Evolutionary conservation across 1,140 invertebrate genomes (phyloP).

Genomic region (Tachypleus tridentatus): DNA sequence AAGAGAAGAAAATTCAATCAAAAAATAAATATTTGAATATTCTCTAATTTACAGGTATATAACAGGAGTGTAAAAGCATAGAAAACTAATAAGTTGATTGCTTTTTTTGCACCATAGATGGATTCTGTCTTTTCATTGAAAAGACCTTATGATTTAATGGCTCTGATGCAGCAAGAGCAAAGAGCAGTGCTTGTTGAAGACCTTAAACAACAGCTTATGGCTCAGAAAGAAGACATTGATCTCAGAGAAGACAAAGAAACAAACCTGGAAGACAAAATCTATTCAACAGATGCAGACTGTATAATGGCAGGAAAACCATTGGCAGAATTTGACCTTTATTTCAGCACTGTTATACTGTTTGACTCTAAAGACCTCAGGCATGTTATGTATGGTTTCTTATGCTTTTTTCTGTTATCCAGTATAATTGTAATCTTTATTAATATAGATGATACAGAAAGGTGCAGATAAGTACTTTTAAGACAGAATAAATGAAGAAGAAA

Average conservation of each 20-base stretch:
- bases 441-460: no score
- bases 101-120: slow-evolving; percentile 30
- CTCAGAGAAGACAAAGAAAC: slow-evolving; percentile 31
- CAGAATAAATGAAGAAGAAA: no score
- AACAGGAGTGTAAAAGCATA: neutral
- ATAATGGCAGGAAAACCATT: slow-evolving; percentile 46
- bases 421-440: no score
- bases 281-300: slow-evolving; percentile 53
- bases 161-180: slow-evolving; percentile 67
- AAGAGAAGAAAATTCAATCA: neutral
- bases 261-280: slow-evolving; percentile 49
- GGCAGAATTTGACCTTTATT: slow-evolving; percentile 54
- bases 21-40: neutral
- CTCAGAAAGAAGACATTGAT: slow-evolving; percentile 51
- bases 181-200: slow-evolving; percentile 48
- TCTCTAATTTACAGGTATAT: neutral
- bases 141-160: slow-evolving; percentile 62
- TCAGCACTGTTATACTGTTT: slow-evolving; percentile 42
- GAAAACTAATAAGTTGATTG: neutral
- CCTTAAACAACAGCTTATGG: slow-evolving; percentile 50
- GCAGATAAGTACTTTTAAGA: no score
- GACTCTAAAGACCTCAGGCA: slow-evolving; percentile 35
- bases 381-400: no score
- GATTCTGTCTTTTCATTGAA: slow-evolving; percentile 65
- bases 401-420: no score